Conservation (phyloP, 2,113 vertebrate species). For the Apistogramma diplotaenia region DNA sequence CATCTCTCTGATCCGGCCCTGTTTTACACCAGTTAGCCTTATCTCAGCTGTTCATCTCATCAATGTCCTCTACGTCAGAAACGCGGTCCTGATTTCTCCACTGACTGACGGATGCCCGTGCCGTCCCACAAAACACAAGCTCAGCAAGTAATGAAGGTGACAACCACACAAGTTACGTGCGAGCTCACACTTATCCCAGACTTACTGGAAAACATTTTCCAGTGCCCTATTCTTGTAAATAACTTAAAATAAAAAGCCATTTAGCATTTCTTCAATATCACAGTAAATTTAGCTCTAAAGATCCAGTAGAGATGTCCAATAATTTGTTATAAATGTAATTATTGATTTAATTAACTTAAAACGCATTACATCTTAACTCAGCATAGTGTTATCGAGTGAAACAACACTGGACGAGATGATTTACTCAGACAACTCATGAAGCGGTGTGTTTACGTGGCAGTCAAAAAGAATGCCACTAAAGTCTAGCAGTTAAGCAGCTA, state of each 20-base stretch:
- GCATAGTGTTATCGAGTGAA: too few species aligned
- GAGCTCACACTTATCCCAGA: not conserved
- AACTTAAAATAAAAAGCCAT: not conserved
- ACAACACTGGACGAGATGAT: too few species aligned
- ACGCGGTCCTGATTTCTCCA: not conserved
- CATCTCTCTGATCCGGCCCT: constrained; percentile 3
- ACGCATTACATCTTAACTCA: not conserved
- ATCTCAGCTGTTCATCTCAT: not conserved
- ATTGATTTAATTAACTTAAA: not conserved
- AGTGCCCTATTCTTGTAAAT: not conserved
- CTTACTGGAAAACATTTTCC: not conserved
- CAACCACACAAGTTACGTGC: too few species aligned
- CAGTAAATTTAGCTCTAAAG: not conserved
- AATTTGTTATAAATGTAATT: not conserved
- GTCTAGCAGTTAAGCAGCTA: not conserved
- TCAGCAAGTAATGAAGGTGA: not conserved
- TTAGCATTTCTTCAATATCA: not conserved
- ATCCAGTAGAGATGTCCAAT: not conserved
- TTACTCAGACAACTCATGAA: not conserved
- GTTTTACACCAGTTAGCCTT: not conserved
- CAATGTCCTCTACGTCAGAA: not conserved
- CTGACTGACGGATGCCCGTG: not conserved
- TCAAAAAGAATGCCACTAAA: not conserved
- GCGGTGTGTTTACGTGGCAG: not conserved
- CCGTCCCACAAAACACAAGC: not conserved